Conservation (phyloP, 1,140 invertebrate genomes). For the Lamellibrachia luymesi region DNA sequence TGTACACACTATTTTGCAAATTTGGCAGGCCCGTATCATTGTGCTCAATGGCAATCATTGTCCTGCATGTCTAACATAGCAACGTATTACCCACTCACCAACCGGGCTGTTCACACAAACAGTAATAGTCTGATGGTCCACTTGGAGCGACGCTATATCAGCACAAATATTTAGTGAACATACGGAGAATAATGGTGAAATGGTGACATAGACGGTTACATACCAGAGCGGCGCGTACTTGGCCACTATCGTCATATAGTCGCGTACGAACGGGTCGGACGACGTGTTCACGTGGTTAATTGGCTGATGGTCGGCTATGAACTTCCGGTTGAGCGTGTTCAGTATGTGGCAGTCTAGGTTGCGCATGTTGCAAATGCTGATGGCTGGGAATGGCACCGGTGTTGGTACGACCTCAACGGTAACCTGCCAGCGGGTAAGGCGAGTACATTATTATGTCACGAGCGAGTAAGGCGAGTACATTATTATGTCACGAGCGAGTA, state of each 20-base stretch:
- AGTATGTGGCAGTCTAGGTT: conserved; percentile 23
- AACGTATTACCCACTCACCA: too few species aligned
- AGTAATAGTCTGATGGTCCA: too few species aligned
- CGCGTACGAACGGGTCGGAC: conserved; percentile 18
- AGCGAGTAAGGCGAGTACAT: too few species aligned
- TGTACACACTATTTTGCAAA: too few species aligned
- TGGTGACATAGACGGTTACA: neutral
- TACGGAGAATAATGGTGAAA: too few species aligned
- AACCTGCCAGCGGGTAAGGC: neutral
- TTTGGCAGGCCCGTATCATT: too few species aligned
- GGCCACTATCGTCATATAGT: conserved; percentile 24
- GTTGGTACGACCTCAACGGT: conserved; percentile 27
- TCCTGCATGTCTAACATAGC: too few species aligned
- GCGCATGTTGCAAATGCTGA: conserved; percentile 26
- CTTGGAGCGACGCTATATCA: too few species aligned
- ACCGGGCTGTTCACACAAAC: too few species aligned
- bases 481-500: too few species aligned
- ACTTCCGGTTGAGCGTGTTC: conserved; percentile 25
- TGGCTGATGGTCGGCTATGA: conserved; percentile 20
- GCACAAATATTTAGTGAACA: too few species aligned
- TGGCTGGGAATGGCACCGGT: conserved; percentile 23
- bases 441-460: neutral
- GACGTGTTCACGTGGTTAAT: conserved; percentile 22
- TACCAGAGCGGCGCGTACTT: conserved; percentile 22
- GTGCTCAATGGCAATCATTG: too few species aligned